Percentiles rank a stretch among this genome's conserved stretches.
Conservation (phyloP, 2,113 vertebrate species). For the Saimiri boliviensis region DNA sequence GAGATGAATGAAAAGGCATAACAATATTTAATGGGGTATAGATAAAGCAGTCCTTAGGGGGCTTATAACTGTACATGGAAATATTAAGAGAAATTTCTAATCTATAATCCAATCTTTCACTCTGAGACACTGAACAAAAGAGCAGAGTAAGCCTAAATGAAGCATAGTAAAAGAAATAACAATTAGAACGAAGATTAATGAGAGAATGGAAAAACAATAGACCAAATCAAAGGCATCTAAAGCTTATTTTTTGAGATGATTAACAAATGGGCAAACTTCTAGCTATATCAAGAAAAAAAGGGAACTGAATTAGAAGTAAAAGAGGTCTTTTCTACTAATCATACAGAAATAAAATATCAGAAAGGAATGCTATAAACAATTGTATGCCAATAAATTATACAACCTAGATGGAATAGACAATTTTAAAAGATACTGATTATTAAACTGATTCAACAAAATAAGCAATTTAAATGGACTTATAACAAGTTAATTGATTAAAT, state of each 20-base stretch:
- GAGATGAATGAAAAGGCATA: not conserved
- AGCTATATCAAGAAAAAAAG: not conserved
- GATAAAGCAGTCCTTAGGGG: not conserved
- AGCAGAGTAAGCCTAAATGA: not conserved
- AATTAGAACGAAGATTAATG: not conserved
- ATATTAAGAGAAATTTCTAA: not conserved
- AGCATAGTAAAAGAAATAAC: not conserved
- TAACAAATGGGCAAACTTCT: not conserved
- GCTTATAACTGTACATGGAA: not conserved
- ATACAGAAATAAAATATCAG: not conserved
- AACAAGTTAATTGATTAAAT: no score
- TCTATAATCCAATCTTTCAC: not conserved
- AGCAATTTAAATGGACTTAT: no score
- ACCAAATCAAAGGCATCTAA: not conserved
- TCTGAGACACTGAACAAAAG: not conserved
- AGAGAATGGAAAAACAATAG: not conserved
- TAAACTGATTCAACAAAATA: no score
- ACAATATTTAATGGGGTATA: not conserved
- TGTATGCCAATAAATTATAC: not conserved
- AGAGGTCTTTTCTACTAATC: not conserved
- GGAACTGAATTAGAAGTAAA: not conserved
- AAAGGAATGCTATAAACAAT: not conserved
- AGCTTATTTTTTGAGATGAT: not conserved
- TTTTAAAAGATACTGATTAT: no score
- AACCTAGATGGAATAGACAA: not conserved